Evolutionary conservation across 2,888 invertebrate species (phyloP), one percentile per base, ranked within the genome.

Genomic region (Drosophila robusta): DNA sequence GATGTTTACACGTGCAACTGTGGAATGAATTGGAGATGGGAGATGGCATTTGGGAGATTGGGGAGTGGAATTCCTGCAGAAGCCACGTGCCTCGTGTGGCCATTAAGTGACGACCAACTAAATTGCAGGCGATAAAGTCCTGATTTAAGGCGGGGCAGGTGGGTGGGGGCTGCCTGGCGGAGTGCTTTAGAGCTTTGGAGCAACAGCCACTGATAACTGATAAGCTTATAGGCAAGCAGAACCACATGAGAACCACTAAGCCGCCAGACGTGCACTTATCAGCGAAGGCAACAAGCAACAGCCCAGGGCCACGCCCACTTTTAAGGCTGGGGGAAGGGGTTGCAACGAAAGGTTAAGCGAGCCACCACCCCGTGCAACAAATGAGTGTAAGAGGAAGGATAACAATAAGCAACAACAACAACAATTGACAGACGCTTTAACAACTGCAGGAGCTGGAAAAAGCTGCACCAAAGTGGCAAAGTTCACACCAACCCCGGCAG

Each of bases 401-500:
- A 77, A 75, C 63, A 75, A 71, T 65, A 65, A 61, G 51, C 39
- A 64, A 39, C 38, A 72, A 44, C 45, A 74, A 64, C 47, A 75
- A 57, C 64, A 70, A 75, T 44, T 63, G 66, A 58, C 63, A 61
- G 67, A 63, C 64, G 58, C 52, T 69, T 70, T 73, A 78, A 63
- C 64, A 65, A 75, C 73, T 73, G 81, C 78, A 62, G 49, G 50
- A 66, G 52, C 57, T 36, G 44, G 51, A 60, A 74, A 84, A 79
- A 77, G 86, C 82, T 79, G 77, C 76, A 71, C 75, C 78, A 75
- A 89, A 90, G 91, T 91, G 91, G 80, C 87, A 91, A 89, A 89
- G 86, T 91, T 91, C 91, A 90, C 91, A 90, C 91, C 90, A 87
- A 90, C 86, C 87, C 87, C 72, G 34, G 26, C 26, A n/a, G 47